Percentiles rank a stretch among this genome's conserved stretches.
Evolutionary conservation across 2,888 invertebrate species (phyloP).

Genomic region (Pantelozetes paolii): DNA sequence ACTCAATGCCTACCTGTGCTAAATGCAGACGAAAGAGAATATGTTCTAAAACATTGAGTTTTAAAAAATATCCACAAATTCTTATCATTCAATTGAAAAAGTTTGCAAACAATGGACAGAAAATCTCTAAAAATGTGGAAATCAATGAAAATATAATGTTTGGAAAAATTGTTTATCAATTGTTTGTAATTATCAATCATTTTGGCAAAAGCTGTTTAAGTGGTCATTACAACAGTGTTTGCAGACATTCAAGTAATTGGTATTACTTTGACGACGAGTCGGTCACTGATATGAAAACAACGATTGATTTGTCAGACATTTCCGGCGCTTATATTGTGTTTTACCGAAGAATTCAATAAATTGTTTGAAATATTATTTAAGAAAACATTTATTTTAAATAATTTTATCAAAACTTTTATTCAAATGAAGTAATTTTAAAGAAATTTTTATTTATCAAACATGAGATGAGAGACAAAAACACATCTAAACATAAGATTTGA

Average conservation of each 20-base stretch:
- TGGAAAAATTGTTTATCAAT: slow-evolving; percentile 16
- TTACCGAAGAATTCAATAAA: too few relatives aligned
- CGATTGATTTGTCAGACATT: too few relatives aligned
- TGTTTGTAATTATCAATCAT: slow-evolving; percentile 69
- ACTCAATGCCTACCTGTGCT: slow-evolving; percentile 2
- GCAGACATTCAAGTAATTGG: slow-evolving; percentile 68
- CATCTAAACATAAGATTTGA: too few relatives aligned
- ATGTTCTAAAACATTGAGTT: not conserved
- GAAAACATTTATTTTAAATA: too few relatives aligned
- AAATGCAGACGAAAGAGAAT: not conserved
- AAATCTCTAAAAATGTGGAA: slow-evolving; percentile 36
- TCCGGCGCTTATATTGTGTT: too few relatives aligned
- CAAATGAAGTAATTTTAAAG: too few relatives aligned
- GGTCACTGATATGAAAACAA: too few relatives aligned
- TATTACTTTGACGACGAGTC: slow-evolving; percentile 89
- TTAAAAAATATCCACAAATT: not conserved
- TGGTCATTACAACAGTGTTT: slow-evolving; percentile 92
- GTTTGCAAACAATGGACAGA: slow-evolving; percentile 44
- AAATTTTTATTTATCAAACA: too few relatives aligned
- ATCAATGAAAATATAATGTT: slow-evolving; percentile 28
- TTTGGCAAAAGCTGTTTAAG: slow-evolving; percentile 88
- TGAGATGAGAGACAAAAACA: too few relatives aligned
- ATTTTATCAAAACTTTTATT: too few relatives aligned
- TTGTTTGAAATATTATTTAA: too few relatives aligned
- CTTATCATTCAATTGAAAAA: slow-evolving; percentile 40